Conservation (phyloP, 2,113 vertebrate species). For the Synchiropus splendidus region DNA sequence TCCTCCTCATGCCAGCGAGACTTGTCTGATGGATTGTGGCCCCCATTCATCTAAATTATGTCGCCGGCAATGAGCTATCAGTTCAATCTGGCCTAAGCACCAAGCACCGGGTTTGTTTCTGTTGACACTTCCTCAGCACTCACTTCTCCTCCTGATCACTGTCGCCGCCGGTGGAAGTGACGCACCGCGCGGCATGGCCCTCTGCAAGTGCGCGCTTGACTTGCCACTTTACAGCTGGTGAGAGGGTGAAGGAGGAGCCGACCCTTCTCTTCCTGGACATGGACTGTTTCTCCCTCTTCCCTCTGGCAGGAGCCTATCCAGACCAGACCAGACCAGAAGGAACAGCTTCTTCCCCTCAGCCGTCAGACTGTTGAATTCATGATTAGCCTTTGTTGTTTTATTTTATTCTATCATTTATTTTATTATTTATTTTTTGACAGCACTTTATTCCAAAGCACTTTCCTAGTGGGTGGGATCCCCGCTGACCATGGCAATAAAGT, state of each 20-base stretch:
- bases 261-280: too few relatives aligned
- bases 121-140: conserved; percentile 64
- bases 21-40: conserved; percentile 70
- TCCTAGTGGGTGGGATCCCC: too few relatives aligned
- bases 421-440: too few relatives aligned
- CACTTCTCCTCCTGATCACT: conserved; percentile 64
- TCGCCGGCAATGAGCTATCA: conserved; percentile 70
- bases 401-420: too few relatives aligned
- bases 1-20: conserved; percentile 43
- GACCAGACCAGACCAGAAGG: too few relatives aligned
- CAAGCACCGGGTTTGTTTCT: conserved; percentile 63
- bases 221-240: conserved; percentile 25
- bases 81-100: conserved; percentile 66
- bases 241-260: conserved; percentile 13
- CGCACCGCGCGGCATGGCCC: conserved; percentile 1
- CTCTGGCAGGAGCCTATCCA: too few relatives aligned
- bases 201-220: conserved; percentile 19
- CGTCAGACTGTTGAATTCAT: too few relatives aligned
- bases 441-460: too few relatives aligned
- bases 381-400: too few relatives aligned
- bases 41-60: conserved; percentile 84
- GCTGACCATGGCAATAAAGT: too few relatives aligned
- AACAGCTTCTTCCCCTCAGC: too few relatives aligned
- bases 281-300: too few relatives aligned
- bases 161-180: conserved; percentile 44